Percentiles rank a stretch among this genome's conserved stretches.
Evolutionary conservation across 2,797 vertebrate species (phyloP).

Genomic region (Pelochelys cantorii): DNA sequence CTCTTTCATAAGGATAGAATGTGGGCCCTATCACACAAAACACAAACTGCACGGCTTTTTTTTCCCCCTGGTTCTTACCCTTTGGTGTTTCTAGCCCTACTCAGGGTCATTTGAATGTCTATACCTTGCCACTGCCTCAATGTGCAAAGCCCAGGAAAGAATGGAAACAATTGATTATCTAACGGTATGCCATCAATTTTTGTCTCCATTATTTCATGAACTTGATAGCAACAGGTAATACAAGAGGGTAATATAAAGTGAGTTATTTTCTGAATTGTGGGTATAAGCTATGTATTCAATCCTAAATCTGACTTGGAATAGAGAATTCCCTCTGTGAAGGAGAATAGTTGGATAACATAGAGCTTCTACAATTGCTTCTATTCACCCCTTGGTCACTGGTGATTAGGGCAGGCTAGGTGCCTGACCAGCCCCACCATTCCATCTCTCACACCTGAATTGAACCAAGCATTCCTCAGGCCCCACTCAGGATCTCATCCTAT

Average conservation of each 20-base stretch:
- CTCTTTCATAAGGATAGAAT: not conserved
- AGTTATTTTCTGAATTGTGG: not conserved
- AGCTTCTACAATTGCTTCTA: not conserved
- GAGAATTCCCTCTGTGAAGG: not conserved
- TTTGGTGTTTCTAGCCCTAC: not conserved
- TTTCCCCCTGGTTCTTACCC: not conserved
- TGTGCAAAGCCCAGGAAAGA: not conserved
- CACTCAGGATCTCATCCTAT: not conserved
- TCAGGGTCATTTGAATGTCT: not conserved
- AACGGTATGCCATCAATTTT: not conserved
- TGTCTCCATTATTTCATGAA: not conserved
- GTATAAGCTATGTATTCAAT: not conserved
- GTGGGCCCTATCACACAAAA: not conserved
- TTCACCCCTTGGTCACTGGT: not conserved
- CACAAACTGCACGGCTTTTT: not conserved
- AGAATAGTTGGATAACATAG: not conserved
- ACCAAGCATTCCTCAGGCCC: rapidly evolving
- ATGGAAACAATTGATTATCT: not conserved
- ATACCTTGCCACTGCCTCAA: not conserved
- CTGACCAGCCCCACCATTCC: not conserved
- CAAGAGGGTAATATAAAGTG: not conserved
- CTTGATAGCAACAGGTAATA: rapidly evolving
- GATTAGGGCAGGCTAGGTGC: not conserved
- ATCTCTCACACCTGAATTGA: not conserved
- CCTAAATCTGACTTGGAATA: not conserved